Base-by-base conservation (phyloP, 35 echinoderm and acorn worm genomes). In the Holothuria glaberrima region DNA sequence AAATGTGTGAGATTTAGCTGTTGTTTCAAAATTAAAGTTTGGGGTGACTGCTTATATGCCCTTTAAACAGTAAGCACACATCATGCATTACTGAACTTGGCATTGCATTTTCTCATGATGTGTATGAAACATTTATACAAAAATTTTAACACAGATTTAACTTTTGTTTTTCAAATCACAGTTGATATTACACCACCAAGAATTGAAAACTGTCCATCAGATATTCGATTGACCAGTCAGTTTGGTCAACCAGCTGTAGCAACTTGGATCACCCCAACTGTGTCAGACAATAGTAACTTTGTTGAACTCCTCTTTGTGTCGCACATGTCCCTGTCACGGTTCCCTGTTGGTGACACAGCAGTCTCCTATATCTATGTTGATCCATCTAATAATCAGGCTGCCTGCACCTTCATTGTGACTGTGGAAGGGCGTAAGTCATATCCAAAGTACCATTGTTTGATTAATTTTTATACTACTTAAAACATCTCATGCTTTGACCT, bases 291-390 rank as follows among this genome's bases (percentile, higher is more conserved):
- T 71, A 89, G 86, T 29, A 91, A 91, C 6, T 88, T 61, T 14
- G 80, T 75, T 7, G 54, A 57, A 14, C 34, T 83, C 22, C 26
- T 86, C 25, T 58, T 60, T 0, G 59, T 32, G 26, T 86, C 94
- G 24, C 88, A 92, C 61, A 32, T 31, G 12, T 90, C 94, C 4
- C 78, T 81, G 26, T 71, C 33, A 18, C 36, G 30, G 26, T 93
- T 96, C 72, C 21, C 28, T 25, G 21, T 93, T 18, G 94, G 94
- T 71, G 70, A 65, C 83, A 96, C 94, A 26, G 70, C 80, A 9
- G 94, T 96, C 12, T 76, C 69, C 6, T 96, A 96, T 38, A 66
- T 91, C 22, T 92, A 88, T 58, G 30, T 77, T 3, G 94, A 96
- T 88, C 82, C 88, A 59, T 86, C 86, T 30, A 26, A 44, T 9